Percentiles rank a stretch among this genome's conserved stretches.
Evolutionary conservation across 2,797 vertebrate genomes (phyloP).

Genomic region (Micrastur ruficollis): DNA sequence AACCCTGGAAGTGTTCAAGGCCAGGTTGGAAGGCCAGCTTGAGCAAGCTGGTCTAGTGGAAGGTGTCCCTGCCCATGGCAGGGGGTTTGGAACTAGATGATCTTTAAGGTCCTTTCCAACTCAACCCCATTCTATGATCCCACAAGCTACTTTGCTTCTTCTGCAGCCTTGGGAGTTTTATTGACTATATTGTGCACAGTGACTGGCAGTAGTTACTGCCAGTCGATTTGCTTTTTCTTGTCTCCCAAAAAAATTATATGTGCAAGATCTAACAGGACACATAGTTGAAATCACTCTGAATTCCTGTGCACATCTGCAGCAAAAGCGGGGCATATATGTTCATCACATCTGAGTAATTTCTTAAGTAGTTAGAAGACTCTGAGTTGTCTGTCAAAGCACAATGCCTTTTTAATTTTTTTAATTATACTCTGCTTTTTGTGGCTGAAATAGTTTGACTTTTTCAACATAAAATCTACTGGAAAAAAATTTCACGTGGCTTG

Average conservation of each 20-base stretch:
- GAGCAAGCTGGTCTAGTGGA: no score
- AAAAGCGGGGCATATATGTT: not conserved
- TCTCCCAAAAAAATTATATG: not conserved
- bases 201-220: not conserved
- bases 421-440: not conserved
- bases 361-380: not conserved
- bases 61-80: no score
- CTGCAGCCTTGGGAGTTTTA: not conserved
- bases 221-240: not conserved
- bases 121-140: not conserved
- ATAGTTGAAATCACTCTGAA: not conserved
- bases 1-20: no score
- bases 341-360: not conserved
- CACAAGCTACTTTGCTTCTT: not conserved
- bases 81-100: no score
- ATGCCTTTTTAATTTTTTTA: not conserved
- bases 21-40: no score
- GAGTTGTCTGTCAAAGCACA: not conserved
- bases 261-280: not conserved
- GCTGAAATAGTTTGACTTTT: not conserved
- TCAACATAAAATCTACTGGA: not conserved
- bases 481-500: not conserved
- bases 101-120: no score
- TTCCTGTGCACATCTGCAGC: not conserved
- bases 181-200: not conserved